These are phyloP conservation scores for Oedothorax gibbosus DNA, from an alignment of 1,140 invertebrate species.

Conservation along the genomic window DNA sequence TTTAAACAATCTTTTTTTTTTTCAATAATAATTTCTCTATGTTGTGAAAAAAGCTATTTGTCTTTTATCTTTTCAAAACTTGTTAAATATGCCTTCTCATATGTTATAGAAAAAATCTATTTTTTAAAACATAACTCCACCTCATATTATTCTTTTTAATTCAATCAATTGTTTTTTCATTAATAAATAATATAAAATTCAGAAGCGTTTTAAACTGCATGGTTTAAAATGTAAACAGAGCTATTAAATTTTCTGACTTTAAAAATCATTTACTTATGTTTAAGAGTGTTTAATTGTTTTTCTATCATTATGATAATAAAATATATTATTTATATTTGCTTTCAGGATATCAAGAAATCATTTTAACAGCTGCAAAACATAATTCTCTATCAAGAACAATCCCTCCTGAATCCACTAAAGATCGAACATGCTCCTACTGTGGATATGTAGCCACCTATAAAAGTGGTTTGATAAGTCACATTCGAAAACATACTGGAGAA, in stretches of 20 bases:
- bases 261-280: neutral
- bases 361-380: neutral
- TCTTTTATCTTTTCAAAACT: no score
- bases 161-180: no score
- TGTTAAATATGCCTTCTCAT: no score
- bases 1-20: no score
- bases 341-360: neutral
- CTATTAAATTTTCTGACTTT: neutral
- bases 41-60: no score
- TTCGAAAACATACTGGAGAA: slow-evolving; percentile 62
- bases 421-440: slow-evolving; percentile 60
- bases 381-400: neutral
- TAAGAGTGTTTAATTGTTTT: neutral
- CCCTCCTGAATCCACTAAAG: slow-evolving; percentile 1
- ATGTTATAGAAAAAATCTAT: no score
- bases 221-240: no score
- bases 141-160: no score
- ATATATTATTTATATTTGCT: neutral
- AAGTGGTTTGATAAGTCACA: slow-evolving; percentile 32
- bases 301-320: neutral
- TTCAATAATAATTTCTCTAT: no score
- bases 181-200: no score
- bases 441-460: slow-evolving; percentile 6
- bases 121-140: no score
- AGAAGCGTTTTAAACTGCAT: no score